Evolutionary conservation across 2,797 vertebrate genomes (phyloP), one percentile per base, ranked within the genome.

Genomic region (Sebastes kiyomatsui): DNA sequence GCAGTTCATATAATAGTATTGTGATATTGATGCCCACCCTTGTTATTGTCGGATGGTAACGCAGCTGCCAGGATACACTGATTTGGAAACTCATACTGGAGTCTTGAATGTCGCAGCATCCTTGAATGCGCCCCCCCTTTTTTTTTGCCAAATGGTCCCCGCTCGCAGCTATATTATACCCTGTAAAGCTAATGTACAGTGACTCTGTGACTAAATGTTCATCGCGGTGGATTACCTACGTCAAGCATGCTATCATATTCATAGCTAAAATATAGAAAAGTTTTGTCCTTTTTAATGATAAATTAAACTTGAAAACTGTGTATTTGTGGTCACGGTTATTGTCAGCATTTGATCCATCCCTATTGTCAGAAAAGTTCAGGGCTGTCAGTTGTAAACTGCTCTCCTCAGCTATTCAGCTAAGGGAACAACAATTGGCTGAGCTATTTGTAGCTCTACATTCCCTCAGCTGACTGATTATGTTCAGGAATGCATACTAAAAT

Each of bases 381-480:
- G 65, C 81, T 79, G 79, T 80, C 91, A 32, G 67, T 83, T 74
- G 83, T 87, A 88, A 92, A 93, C 80, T 89, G 89, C 90, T 86
- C 89, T 82, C 79, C 87, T 93, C 91, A 92, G 92, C 91, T 90
- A 38, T 93, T 94, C 88, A 78, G 75, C 78, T 64, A 76, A 72
- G 80, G 85, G 79, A 88, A 87, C 90, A 92, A 94, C 91, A 93
- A 89, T 90, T 77, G 87, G 60, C 77, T 27, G 73, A 89, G 83
- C 85, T 90, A 82, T 93, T 93, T 91, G 90, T 92, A 87, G 86
- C 73, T 72, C 82, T 79, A 79, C 88, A 82, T 88, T 87, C 88
- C 81, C 76, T 82, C 69, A 81, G 81, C 87, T 85, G 85, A 85
- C 82, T 77, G 79, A 91, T 90, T 87, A 86, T 90, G 75, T 90